Base-by-base conservation (phyloP, 2,888 invertebrate genomes). In the Ctenicera cuprea region DNA sequence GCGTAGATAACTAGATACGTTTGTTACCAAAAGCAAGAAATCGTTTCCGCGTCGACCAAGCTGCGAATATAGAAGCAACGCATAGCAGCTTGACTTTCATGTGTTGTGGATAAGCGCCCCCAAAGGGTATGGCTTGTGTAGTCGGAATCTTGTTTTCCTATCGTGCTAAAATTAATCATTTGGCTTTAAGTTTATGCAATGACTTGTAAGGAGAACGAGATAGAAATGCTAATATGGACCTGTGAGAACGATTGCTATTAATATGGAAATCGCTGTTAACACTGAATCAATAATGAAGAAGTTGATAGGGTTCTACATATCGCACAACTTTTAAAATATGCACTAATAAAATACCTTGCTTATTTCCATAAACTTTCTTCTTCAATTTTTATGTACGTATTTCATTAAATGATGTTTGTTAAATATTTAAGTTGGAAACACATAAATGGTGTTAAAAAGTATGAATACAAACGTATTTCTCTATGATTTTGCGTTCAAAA, bases 151-250 rank as follows among this genome's bases (percentile, higher is more conserved):
- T 57, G 57, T 57, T 57, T 57, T 57, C 33, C n/a, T 57, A 57
- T 57, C 57, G 57, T 9, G 57, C 37, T 37, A 57, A 57, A 57
- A 57, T 57, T 16, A 57, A 37, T 57, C 57, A 57, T 57, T 57
- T 57, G 57, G 57, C 57, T 37, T 57, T 20, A 33, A 57, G 33
- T 57, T 57, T 57, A 57, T 37, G 57, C 57, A 37, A 57, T 57
- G 57, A 37, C 33, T 57, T 57, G 37, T 57, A 57, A 57, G 57
- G 57, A 57, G 37, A 18, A 33, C 57, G 37, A 33, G 57, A 57
- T 57, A 18, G 57, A 57, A 57, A 57, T 57, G 57, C 57, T 57
- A 57, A 57, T 57, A 54, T n/a, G 33, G 16, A 57, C 57, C 57
- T 57, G 57, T 20, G 37, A 37, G 14, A 14, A 57, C 33, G 33